These are phyloP conservation scores for Lagopus muta DNA, from an alignment of 2,113 vertebrate species.

Conservation along the genomic window DNA sequence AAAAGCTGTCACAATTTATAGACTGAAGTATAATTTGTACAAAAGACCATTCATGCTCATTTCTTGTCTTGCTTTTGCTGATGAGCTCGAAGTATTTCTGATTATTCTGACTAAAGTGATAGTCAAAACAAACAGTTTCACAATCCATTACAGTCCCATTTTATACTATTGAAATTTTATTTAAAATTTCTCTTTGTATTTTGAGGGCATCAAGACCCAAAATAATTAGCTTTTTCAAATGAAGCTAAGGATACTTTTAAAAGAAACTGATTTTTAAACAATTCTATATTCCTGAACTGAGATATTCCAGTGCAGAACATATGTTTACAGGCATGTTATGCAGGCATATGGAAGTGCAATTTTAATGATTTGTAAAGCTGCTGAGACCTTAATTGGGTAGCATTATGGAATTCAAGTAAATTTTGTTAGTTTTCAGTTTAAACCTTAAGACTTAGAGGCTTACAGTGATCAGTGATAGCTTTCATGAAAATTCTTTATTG, in stretches of 20 bases:
- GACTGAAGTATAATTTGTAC: neutral
- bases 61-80: neutral
- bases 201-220: neutral
- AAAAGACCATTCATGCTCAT: neutral
- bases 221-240: neutral
- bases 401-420: conserved; percentile 15
- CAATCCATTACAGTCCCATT: neutral
- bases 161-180: neutral
- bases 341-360: neutral
- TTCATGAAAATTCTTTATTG: neutral
- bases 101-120: neutral
- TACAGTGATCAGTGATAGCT: neutral
- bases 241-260: neutral
- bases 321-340: neutral
- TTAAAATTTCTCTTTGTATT: neutral
- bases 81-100: neutral
- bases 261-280: neutral
- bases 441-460: neutral
- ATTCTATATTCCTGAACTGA: neutral
- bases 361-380: conserved; percentile 39
- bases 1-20: neutral
- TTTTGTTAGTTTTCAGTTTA: conserved; percentile 29
- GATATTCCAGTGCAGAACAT: neutral
- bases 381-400: conserved; percentile 33
- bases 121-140: neutral